Percentiles rank a stretch among this genome's conserved stretches.
Conservation (phyloP, 2,797 vertebrate species). For the Peromyscus melanophrys region DNA sequence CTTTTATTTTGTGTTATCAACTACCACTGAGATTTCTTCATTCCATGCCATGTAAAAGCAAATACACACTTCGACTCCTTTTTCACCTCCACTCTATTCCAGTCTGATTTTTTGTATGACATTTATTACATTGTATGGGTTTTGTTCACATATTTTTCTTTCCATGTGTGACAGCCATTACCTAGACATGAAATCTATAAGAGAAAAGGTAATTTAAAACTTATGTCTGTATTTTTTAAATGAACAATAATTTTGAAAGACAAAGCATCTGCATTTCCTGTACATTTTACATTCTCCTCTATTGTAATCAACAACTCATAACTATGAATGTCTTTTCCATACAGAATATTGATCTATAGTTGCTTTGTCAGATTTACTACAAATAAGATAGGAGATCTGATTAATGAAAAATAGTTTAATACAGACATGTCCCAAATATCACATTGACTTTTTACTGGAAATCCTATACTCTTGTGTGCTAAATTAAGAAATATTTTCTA, state of each 20-base stretch:
- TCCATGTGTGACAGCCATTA: background rate
- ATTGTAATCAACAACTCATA: background rate
- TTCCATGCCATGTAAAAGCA: background rate
- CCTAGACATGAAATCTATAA: background rate
- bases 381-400: background rate
- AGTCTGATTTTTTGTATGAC: background rate
- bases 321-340: background rate
- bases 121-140: background rate
- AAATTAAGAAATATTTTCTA: background rate
- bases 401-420: background rate
- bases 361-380: background rate
- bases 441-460: background rate
- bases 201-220: background rate
- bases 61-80: fast-evolving
- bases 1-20: background rate
- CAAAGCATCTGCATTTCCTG: background rate
- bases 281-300: background rate
- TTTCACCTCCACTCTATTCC: background rate
- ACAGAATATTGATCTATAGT: background rate
- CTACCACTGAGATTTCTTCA: background rate
- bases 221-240: background rate
- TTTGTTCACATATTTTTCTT: background rate
- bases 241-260: background rate
- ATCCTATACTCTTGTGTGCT: background rate
- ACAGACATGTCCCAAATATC: background rate